Conservation (phyloP, 2,113 vertebrate species). For the Nannobrachium achirus region DNA sequence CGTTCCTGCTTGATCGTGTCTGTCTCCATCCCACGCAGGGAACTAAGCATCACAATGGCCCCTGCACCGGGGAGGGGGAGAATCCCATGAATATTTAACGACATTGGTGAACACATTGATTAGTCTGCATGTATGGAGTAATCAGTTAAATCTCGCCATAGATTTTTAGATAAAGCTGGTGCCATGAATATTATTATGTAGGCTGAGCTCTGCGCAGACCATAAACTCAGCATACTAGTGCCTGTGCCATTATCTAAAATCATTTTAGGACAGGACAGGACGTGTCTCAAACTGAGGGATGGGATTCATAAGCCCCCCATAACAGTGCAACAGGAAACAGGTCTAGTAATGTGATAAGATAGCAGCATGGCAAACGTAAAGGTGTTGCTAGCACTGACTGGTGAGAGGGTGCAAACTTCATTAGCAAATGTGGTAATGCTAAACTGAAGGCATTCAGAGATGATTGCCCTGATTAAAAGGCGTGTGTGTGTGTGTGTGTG, state of each 20-base stretch:
- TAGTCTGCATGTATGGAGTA: neutral
- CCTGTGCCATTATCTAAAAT: neutral
- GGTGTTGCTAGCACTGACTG: constrained; percentile 20
- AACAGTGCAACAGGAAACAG: constrained; percentile 29
- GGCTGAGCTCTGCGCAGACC: no score
- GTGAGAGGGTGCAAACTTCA: constrained; percentile 63
- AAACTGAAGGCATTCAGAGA: constrained; percentile 39
- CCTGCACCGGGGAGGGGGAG: constrained; percentile 13
- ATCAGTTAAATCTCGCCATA: neutral
- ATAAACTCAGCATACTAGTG: neutral
- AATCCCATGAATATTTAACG: constrained; percentile 17
- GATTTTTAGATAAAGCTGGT: neutral
- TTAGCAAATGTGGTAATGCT: constrained; percentile 56
- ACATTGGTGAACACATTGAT: constrained; percentile 7
- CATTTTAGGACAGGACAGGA: neutral
- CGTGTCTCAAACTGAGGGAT: neutral
- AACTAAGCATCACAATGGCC: constrained; percentile 73
- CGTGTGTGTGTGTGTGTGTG: constrained; percentile 38
- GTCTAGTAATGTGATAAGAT: constrained; percentile 25
- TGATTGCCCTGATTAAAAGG: constrained; percentile 61
- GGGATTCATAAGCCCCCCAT: neutral
- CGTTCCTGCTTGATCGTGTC: constrained; percentile 65
- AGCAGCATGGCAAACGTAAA: constrained; percentile 23
- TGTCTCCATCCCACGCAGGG: constrained; percentile 73
- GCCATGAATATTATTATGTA: neutral